These are phyloP conservation scores for Psittacula derbiana DNA, from an alignment of 2,797 vertebrate genomes.

Conservation along the genomic window DNA sequence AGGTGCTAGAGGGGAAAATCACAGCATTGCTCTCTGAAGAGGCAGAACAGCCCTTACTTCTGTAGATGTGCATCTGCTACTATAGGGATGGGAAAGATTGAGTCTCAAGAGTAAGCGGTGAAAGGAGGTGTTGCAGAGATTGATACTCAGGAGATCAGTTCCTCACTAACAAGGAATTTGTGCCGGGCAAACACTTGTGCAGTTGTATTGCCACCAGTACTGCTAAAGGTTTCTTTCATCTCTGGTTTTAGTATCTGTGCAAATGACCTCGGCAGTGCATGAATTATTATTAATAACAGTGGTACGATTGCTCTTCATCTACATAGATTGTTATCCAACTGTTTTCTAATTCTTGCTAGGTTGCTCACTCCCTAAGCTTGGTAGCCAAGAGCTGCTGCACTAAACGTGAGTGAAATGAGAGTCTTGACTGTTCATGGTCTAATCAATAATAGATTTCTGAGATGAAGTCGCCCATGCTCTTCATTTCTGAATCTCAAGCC, in stretches of 20 bases:
- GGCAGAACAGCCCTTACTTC: neutral
- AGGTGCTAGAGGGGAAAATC: neutral
- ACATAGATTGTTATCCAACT: conserved; percentile 24
- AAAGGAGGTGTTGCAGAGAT: neutral
- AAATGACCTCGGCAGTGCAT: conserved; percentile 21
- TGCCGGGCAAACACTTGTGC: neutral
- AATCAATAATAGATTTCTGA: conserved; percentile 75
- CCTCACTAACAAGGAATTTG: neutral
- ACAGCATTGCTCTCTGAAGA: neutral
- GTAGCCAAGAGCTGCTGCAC: conserved; percentile 59
- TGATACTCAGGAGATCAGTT: neutral
- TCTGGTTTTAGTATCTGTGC: conserved; percentile 42
- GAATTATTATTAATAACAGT: conserved; percentile 47
- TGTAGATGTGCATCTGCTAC: neutral
- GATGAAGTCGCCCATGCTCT: conserved; percentile 48
- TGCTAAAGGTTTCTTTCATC: conserved; percentile 12
- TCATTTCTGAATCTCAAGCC: conserved; percentile 74
- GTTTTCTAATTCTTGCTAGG: conserved; percentile 49
- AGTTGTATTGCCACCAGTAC: neutral
- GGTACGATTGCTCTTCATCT: neutral
- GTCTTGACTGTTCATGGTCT: conserved; percentile 59
- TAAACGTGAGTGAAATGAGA: conserved; percentile 65
- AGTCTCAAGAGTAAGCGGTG: neutral
- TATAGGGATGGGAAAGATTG: neutral
- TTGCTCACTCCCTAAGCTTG: conserved; percentile 45